Evolutionary conservation across 1,140 invertebrate species (phyloP), one percentile per base, ranked within the genome.

Genomic region (Solen grandis): DNA sequence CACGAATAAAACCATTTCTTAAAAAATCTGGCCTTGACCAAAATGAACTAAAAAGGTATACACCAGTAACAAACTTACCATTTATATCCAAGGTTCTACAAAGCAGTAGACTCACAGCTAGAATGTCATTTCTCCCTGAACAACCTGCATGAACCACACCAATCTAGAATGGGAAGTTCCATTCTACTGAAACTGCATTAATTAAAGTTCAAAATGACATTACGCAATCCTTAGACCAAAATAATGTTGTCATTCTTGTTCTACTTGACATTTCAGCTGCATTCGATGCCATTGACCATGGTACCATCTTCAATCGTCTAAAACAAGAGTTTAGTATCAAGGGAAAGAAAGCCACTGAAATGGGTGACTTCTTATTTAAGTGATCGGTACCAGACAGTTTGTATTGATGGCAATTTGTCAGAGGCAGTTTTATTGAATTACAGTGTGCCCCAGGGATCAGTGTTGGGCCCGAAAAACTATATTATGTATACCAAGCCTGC

Each of bases 361-460:
- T 78, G 75, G 75, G 59, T 79, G 52, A 69, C 63, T 31, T 62
- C 57, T 16, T 60, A n/a, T n/a, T n/a, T n/a, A n/a, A n/a, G n/a
- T n/a, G n/a, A n/a, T n/a, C n/a, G n/a, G n/a, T n/a, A n/a, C 16
- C 76, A 79, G 62, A 59, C 76, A 60, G 65, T 79, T 16, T 57
- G 46, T 25, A 79, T 69, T 41, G 76, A 68, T 29, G 65, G 54
- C 25, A 31, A 69, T 41, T 27, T 60, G 3, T 69, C 76, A 22
- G 46, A 68, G 4, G 52, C 50, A 57, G 36, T 68, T 16, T 27
- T 50, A 25, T 25, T 79, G 55, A 69, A 57, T n/a, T n/a, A n/a
- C n/a, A n/a, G n/a, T n/a, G n/a, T n/a, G n/a, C n/a, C n/a, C n/a
- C n/a, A n/a, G n/a, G n/a, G n/a, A n/a, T n/a, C n/a, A n/a, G n/a